Base-by-base conservation (phyloP, 37 sponge, comb jelly and placozoan species). In the Axinella damicornis region DNA sequence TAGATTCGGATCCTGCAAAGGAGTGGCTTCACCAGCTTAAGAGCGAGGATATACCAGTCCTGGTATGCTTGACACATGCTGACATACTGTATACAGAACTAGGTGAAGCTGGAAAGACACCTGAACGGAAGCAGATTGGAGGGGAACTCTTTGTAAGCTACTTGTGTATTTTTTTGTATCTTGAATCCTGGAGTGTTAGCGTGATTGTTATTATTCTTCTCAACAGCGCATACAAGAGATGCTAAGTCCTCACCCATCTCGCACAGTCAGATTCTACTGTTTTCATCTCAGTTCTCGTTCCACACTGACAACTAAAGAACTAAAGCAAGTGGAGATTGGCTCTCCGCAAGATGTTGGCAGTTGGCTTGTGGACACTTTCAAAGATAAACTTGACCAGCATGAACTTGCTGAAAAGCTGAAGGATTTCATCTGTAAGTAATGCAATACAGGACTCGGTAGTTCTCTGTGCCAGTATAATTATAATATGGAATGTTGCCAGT, bases 11-110 rank as follows among this genome's bases (percentile, higher is more conserved):
- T 15, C 60, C 81, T 27, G 70, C 88, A 27, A 87, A 69, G 54
- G 55, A 70, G 21, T 92, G 88, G 92, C 36, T 92, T 60, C 32
- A 63, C 4, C 20, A 22, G 1, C 40, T 92, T 18, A 70, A 81
- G n/a, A 79, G 56, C 15, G 85, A 87, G 18, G 63, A 57, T 35
- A 77, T 84, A 17, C 88, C 79, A 58, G 67, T 79, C 31, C 39
- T 92, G 5, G 70, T 92, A 0, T 92, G 92, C 64, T 71, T 92
- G 22, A 84, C 92, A 13, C 71, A 77, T 84, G 92, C 84, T 59
- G 92, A 92, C 57, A 56, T 66, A 39, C 69, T 92, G 25, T 92
- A 87, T 74, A 74, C 65, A 14, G 83, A 92, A 57, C 65, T 21
- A 20, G 69, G 57, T 13, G 35, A 71, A 37, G 70, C 25, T 18